phyloP scores from a whole-genome alignment of 2,888 invertebrate species.

The Macrophya alboannulata region DNA sequence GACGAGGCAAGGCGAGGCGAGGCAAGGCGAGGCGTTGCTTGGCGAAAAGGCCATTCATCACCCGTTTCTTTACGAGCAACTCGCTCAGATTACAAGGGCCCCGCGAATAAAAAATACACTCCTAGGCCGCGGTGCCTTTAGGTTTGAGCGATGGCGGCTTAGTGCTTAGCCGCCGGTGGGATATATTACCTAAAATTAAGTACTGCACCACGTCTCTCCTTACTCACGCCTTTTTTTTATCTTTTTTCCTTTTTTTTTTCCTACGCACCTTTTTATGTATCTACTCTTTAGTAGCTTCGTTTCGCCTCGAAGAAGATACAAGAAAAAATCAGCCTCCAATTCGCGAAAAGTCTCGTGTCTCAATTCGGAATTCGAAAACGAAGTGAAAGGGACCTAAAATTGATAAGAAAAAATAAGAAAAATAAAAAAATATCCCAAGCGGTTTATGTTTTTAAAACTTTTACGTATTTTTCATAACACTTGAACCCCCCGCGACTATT shows the following conservation, averaged over 20 bases:
- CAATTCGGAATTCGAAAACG: background rate
- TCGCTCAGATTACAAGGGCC: slow-evolving; percentile 60
- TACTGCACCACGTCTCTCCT: slow-evolving; percentile 44
- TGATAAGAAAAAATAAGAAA: background rate
- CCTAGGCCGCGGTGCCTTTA: slow-evolving; percentile 66
- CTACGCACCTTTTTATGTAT: slow-evolving; percentile 33
- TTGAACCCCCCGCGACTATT: background rate
- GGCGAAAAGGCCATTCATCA: slow-evolving; percentile 66
- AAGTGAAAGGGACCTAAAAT: background rate
- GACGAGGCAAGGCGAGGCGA: background rate
- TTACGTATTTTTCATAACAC: slow-evolving; percentile 12
- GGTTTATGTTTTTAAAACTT: background rate
- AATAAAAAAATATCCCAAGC: background rate
- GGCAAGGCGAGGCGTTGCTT: slow-evolving; percentile 55
- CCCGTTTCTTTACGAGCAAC: slow-evolving; percentile 63
- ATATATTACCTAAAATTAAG: slow-evolving; percentile 55
- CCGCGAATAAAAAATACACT: slow-evolving; percentile 66
- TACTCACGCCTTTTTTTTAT: background rate
- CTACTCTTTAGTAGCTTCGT: background rate
- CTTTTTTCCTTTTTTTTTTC: background rate
- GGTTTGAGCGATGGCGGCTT: slow-evolving; percentile 64
- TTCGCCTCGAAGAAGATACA: background rate
- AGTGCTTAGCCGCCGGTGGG: slow-evolving; percentile 49
- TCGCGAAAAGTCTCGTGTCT: background rate
- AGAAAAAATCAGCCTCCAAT: background rate